Evolutionary conservation across 2,888 invertebrate species (phyloP).

Genomic region (Capitulum mitella): DNA sequence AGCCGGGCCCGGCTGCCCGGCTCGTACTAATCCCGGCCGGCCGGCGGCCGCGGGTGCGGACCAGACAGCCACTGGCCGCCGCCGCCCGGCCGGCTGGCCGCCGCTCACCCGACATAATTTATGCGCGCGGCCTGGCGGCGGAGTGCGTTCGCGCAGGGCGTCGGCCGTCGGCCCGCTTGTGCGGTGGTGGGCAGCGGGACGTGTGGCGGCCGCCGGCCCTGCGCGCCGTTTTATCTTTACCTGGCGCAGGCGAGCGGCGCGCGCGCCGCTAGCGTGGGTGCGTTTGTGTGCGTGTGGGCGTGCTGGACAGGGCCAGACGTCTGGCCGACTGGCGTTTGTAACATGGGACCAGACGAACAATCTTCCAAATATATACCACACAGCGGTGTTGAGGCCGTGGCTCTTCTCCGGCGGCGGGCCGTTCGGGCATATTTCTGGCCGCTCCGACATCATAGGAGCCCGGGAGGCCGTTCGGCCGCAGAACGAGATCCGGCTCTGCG

Average conservation of each 20-base stretch:
- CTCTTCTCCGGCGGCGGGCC: too few relatives aligned
- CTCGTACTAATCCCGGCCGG: too few relatives aligned
- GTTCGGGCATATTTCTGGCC: too few relatives aligned
- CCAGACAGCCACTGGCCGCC: too few relatives aligned
- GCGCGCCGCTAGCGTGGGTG: too few relatives aligned
- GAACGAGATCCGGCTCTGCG: too few relatives aligned
- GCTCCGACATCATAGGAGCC: too few relatives aligned
- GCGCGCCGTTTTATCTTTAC: background rate
- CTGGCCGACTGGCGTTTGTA: background rate
- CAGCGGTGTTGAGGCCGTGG: background rate
- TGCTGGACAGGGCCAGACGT: too few relatives aligned
- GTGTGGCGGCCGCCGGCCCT: background rate
- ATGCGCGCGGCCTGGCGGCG: background rate
- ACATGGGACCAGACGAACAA: constrained; percentile 14
- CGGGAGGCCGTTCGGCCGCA: too few relatives aligned
- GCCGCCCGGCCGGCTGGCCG: too few relatives aligned
- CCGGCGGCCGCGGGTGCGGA: too few relatives aligned
- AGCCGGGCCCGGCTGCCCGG: too few relatives aligned
- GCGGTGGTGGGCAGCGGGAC: background rate
- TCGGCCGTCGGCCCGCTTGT: background rate
- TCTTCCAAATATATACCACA: constrained; percentile 4
- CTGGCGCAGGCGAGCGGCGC: background rate
- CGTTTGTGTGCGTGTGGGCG: background rate
- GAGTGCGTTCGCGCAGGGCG: background rate
- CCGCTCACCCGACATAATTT: background rate